phyloP scores from a whole-genome alignment of 2,113 vertebrate genomes.

The Brachyhypopomus gauderio region DNA sequence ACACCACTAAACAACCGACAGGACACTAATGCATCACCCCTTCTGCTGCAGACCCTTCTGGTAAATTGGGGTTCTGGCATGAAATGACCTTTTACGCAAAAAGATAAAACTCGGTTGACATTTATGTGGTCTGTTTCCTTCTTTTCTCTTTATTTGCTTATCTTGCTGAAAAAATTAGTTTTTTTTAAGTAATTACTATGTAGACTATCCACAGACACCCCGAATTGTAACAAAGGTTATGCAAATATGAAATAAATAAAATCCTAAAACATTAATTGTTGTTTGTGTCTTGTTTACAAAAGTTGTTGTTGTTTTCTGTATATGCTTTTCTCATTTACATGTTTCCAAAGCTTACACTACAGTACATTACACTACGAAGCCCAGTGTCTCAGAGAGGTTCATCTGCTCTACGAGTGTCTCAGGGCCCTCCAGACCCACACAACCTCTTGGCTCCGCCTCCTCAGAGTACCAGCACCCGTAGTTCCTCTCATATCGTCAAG shows the following conservation, averaged over 20 bases:
- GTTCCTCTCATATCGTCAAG: no score
- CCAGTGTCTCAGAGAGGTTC: no score
- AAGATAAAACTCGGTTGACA: constrained; percentile 32
- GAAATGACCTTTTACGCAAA: constrained; percentile 68
- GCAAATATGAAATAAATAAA: background rate
- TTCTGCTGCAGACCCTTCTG: constrained; percentile 57
- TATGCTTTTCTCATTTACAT: no score
- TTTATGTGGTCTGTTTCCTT: constrained; percentile 42
- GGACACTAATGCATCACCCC: constrained; percentile 70
- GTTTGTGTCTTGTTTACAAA: background rate
- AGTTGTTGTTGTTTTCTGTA: no score
- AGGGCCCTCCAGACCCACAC: no score
- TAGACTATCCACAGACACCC: background rate
- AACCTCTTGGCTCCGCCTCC: no score
- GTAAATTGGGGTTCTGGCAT: constrained; percentile 75
- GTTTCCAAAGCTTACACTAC: no score
- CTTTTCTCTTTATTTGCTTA: constrained; percentile 15
- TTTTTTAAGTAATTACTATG: background rate
- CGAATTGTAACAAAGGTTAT: background rate
- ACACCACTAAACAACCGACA: constrained; percentile 74
- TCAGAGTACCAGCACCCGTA: no score
- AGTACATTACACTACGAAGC: no score
- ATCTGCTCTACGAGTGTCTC: no score
- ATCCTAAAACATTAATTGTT: background rate
- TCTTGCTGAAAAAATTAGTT: background rate